Base-by-base conservation (phyloP, 1,140 invertebrate genomes). In the Drosophila nannoptera region DNA sequence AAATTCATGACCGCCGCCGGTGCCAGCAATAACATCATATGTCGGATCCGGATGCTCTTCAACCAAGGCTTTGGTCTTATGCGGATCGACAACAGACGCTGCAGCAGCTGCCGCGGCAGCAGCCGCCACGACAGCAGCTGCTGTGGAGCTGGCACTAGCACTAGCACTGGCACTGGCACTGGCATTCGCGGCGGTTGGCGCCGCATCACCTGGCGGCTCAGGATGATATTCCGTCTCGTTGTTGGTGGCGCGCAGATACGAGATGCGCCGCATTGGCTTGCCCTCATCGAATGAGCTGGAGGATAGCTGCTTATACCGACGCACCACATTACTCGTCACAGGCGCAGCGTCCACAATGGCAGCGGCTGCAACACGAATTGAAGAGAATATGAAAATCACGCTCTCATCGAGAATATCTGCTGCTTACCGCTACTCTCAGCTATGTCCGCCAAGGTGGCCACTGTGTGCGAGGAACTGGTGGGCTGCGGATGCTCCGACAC, bases 171-270 rank as follows among this genome's bases (percentile, higher is more conserved):
- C 52, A 36, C 22, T 36, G 31, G 16, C 40, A 9, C 77, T 60
- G 14, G 60, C 45, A 9, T n/a, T n/a, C n/a, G n/a, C n/a, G n/a
- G n/a, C n/a, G n/a, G n/a, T n/a, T 22, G 22, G 22, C 22, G 36
- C 50, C 7, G 31, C 61, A 2, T 63, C 56, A 4, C 65, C 38
- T 1, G 73, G 14, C 11, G 64, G 56, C 2, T 67, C 78, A 1
- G 84, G 93, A 92, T 94, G 90, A 75, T 76, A 89, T 14, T 89
- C 87, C 16, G 73, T 59, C 68, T 89, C 88, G 35, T 89, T 88
- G 52, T 88, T 92, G 22, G 96, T 97, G 7, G 97, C 97, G 90
- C 96, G 96, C 67, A 98, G 90, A 90, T 98, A 98, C 1, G 96
- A 98, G 46, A 97, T 96, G 70, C 97, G 91, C 78, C 97, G 92